Base-by-base conservation (phyloP, 64 coral and sea anemone species). In the Acropora tenuis region DNA sequence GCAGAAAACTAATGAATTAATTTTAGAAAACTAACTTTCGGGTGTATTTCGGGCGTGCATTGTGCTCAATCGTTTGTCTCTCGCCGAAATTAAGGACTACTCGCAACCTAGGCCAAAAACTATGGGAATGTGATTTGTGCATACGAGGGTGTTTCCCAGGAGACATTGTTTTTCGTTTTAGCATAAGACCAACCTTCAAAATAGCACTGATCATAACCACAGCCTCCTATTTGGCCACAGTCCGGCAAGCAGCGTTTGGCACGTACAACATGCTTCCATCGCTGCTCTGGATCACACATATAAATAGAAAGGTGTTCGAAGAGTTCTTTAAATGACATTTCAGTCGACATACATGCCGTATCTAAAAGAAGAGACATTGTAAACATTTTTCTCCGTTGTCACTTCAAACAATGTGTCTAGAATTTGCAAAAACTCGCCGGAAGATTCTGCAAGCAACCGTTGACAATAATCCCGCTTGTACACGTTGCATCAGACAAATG, bases 261-360 rank as follows among this genome's bases (percentile, higher is more conserved):
- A 16, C 97, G 87, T 73, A 94, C 90, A 4, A 99, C 97, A 5
- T 95, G 97, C 69, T 99, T 99, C 97, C 97, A 99, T 6, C 97
- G 76, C 60, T 93, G 91, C 18, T 99, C 97, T 41, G 90, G 82
- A 74, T 99, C 92, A 48, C 86, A 84, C 1, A 99, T 95, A 74
- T 93, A 95, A 1, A 79, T 79, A 6, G 86, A 94, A n/a, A 99
- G 88, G 78, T 99, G 97, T 6, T 96, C 91, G 72, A 96, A 99
- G 57, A 99, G 83, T 41, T 94, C 97, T 74, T 99, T 99, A 73
- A 99, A 99, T 1, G 91, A 88, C 88, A 99, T 90, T 69, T 96
- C 67, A 13, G 76, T 83, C 10, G 97, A 95, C 91, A 93, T 94
- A 76, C 97, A 99, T 2, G 97, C 97, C 12, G 97, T 99, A 82